A percentile compares a stretch with the other conserved stretches of the same genome.
Evolutionary conservation across 1,140 invertebrate genomes (phyloP).

Genomic region (Microvelia longipes): DNA sequence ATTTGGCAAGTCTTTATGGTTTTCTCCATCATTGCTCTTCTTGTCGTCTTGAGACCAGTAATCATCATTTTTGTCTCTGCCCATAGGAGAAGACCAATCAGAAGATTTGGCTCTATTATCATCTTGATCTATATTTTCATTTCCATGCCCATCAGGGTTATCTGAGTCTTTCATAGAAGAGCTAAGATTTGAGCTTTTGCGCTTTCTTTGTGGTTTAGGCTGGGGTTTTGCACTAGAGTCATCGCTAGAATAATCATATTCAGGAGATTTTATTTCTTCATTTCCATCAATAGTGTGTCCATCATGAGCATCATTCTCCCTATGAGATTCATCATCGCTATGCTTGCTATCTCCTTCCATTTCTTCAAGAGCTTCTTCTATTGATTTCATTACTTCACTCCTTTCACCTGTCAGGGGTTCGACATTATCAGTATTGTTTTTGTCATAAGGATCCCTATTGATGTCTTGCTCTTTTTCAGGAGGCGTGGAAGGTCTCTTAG

Average conservation of each 20-base stretch:
- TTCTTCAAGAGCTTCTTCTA: constrained; percentile 25
- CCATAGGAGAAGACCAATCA: too few species aligned
- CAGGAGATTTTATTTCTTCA: too few species aligned
- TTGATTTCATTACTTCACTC: too few species aligned
- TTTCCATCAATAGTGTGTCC: constrained; percentile 5
- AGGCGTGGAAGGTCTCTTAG: not conserved
- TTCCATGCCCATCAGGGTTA: constrained; percentile 6
- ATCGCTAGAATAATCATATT: too few species aligned
- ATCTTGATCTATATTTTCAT: constrained; percentile 16
- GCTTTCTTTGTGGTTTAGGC: too few species aligned
- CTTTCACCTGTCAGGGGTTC: not conserved
- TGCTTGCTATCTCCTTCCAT: constrained; percentile 25
- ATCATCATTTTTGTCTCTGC: constrained; percentile 6
- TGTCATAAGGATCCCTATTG: too few species aligned
- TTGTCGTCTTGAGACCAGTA: constrained; percentile 14
- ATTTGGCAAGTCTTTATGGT: not conserved
- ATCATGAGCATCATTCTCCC: constrained; percentile 27
- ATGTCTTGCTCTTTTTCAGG: constrained; percentile 21
- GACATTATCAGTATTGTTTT: not conserved
- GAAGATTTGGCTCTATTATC: constrained; percentile 15
- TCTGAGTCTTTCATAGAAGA: too few species aligned
- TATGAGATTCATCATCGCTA: constrained; percentile 19
- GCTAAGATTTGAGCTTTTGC: too few species aligned
- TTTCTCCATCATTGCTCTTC: not conserved
- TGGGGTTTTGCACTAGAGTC: too few species aligned